Evolutionary conservation across 2,888 invertebrate species (phyloP).

Genomic region (Endotricha flammealis): DNA sequence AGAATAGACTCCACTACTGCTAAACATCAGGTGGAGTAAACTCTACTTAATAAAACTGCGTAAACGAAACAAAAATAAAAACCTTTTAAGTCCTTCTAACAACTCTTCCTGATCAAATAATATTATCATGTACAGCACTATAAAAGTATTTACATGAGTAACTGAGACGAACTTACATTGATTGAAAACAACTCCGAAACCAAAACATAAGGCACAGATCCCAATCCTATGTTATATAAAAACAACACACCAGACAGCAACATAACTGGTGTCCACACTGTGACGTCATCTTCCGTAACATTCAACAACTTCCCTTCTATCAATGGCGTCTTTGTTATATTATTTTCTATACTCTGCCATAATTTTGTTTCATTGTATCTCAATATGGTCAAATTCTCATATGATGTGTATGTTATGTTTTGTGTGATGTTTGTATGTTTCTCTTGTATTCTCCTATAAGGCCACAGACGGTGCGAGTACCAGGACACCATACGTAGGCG

Average conservation of each 20-base stretch:
- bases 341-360: constrained; percentile 32
- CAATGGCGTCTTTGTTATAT: constrained; percentile 26
- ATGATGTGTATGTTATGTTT: neutral
- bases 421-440: constrained; percentile 27
- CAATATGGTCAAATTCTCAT: constrained; percentile 18
- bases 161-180: constrained; percentile 55
- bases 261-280: constrained; percentile 56
- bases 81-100: too few species aligned
- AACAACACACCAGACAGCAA: constrained; percentile 58
- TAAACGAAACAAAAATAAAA: too few species aligned
- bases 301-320: neutral
- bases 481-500: constrained; percentile 51
- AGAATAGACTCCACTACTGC: too few species aligned
- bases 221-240: constrained; percentile 66
- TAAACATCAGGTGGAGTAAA: too few species aligned
- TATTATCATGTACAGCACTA: too few species aligned
- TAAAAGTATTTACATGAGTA: too few species aligned
- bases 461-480: constrained; percentile 53
- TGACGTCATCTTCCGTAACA: constrained; percentile 21
- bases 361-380: constrained; percentile 20
- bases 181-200: constrained; percentile 63
- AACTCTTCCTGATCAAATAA: too few species aligned
- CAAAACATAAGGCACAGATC: constrained; percentile 69
- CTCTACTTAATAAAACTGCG: too few species aligned
- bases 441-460: constrained; percentile 35